phyloP scores from a whole-genome alignment of 2,888 invertebrate genomes.

The Conomelus anceps region DNA sequence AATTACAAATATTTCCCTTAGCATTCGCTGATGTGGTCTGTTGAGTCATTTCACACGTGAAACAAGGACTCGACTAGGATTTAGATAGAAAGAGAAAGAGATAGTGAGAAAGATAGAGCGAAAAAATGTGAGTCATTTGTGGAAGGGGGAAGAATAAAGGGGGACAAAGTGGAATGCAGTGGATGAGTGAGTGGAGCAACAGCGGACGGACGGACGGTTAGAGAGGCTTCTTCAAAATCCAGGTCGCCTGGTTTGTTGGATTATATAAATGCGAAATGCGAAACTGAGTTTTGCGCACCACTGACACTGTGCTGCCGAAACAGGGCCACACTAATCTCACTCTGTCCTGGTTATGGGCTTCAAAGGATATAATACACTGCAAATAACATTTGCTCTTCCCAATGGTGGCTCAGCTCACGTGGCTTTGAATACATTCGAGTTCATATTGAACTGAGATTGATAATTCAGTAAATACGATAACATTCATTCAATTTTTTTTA shows the following conservation, averaged over 20 bases:
- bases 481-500: no score
- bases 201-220: no score
- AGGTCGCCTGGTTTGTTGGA: not conserved
- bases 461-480: no score
- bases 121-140: not conserved
- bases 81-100: no score
- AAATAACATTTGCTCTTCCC: not conserved
- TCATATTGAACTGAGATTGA: not conserved
- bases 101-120: not conserved
- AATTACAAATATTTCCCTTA: no score
- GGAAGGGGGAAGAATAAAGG: not conserved
- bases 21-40: no score
- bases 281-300: not conserved
- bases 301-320: not conserved
- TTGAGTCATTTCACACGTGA: no score
- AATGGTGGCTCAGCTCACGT: not conserved
- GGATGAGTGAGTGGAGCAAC: not conserved
- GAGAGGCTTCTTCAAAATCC: not conserved
- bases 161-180: not conserved
- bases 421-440: not conserved
- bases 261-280: not conserved
- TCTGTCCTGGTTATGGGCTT: not conserved
- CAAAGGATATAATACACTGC: not conserved
- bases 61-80: no score
- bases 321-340: not conserved